Percentiles rank a stretch among this genome's conserved stretches.
These are phyloP conservation scores for Marmota flaviventris DNA, from an alignment of 2,113 vertebrate species.

Conservation along the genomic window DNA sequence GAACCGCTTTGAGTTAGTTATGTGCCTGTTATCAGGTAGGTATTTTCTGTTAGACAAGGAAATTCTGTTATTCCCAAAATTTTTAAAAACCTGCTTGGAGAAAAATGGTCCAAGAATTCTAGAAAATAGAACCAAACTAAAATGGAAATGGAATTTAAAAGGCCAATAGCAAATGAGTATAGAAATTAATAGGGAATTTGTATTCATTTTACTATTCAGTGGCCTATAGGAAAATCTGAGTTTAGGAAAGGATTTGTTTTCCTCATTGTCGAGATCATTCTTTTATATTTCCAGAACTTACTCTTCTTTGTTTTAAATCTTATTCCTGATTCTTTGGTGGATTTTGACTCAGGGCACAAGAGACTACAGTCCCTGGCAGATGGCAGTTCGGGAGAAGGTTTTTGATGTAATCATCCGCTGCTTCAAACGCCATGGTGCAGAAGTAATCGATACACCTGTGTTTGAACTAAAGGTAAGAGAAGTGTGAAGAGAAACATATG, in stretches of 20 bases:
- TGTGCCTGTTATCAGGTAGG: not conserved
- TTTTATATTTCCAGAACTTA: slow-evolving; percentile 53
- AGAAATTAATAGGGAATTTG: slow-evolving; percentile 1
- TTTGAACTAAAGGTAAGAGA: slow-evolving; percentile 97
- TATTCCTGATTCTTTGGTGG: slow-evolving; percentile 41
- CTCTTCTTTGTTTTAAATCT: slow-evolving; percentile 64
- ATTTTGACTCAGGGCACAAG: slow-evolving; percentile 92
- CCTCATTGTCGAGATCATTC: not conserved
- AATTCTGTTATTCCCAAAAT: slow-evolving; percentile 19
- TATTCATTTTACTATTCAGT: not conserved
- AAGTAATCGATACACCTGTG: slow-evolving; percentile 97
- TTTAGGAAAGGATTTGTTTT: slow-evolving; percentile 41
- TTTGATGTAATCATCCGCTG: slow-evolving; percentile 92
- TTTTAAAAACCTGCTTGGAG: slow-evolving; percentile 24
- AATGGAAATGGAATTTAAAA: slow-evolving; percentile 9
- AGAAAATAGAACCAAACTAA: slow-evolving; percentile 43
- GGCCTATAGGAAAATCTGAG: not conserved
- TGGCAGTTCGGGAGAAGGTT: slow-evolving; percentile 98
- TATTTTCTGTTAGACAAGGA: not conserved
- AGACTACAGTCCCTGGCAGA: slow-evolving; percentile 97
- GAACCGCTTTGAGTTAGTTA: slow-evolving; percentile 39
- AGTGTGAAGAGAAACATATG: not conserved
- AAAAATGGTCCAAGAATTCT: slow-evolving; percentile 53
- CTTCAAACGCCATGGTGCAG: slow-evolving; percentile 98
- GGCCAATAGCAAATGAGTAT: not conserved